Evolutionary conservation across 2,113 vertebrate species (phyloP).

Genomic region (Ursus arctos): DNA sequence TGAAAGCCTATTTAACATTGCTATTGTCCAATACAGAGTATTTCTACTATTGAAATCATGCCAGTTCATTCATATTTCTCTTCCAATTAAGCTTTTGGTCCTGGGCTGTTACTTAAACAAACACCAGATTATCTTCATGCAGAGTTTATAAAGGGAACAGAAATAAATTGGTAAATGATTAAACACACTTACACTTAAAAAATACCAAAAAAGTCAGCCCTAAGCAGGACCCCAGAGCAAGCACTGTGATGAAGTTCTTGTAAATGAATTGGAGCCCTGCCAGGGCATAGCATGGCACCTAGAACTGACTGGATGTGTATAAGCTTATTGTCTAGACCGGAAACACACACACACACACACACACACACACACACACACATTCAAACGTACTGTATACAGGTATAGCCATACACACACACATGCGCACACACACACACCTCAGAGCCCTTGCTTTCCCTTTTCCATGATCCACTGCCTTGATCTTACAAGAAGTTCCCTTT

Average conservation of each 20-base stretch:
- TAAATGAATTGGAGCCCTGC: neutral
- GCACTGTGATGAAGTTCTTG: neutral
- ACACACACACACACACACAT: neutral
- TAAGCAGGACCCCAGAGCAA: neutral
- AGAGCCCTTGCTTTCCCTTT: neutral
- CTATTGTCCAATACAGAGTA: neutral
- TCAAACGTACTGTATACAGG: neutral
- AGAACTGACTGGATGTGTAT: neutral
- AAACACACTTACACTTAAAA: fast-evolving
- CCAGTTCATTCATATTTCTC: slow-evolving; percentile 6
- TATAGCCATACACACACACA: neutral
- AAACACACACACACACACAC: neutral
- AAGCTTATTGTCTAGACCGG: neutral
- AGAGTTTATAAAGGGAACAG: neutral
- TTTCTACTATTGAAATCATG: slow-evolving; percentile 47
- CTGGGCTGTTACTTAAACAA: slow-evolving; percentile 52
- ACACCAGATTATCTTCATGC: neutral
- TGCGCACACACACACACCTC: neutral
- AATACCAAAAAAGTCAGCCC: neutral
- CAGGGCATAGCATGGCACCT: neutral
- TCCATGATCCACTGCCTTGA: neutral
- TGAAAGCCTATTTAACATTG: slow-evolving; percentile 4
- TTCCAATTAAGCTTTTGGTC: slow-evolving; percentile 8
- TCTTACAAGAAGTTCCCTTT: neutral
- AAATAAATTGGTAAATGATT: slow-evolving; percentile 53